Percentiles rank a stretch among this genome's conserved stretches.
These are phyloP conservation scores for Adelges cooleyi DNA, from an alignment of 1,140 invertebrate species.

Conservation along the genomic window DNA sequence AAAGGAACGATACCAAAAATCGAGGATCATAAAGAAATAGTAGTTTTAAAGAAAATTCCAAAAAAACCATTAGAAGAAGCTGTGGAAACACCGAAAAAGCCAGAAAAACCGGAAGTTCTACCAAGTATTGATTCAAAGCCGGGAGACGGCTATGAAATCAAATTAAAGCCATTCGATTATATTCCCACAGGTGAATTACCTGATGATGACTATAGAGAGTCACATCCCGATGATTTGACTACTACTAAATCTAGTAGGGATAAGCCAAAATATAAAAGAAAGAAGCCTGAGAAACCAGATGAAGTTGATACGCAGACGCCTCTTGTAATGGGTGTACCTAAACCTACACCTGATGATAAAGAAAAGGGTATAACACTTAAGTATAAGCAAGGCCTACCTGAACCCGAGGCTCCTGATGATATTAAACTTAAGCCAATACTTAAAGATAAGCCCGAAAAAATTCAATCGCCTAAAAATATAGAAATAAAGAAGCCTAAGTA, in stretches of 20 bases:
- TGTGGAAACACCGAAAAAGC: slow-evolving; percentile 33
- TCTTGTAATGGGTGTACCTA: slow-evolving; percentile 38
- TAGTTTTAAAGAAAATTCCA: slow-evolving; percentile 34
- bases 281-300: slow-evolving; percentile 31
- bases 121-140: slow-evolving; percentile 31
- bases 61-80: slow-evolving; percentile 32
- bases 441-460: slow-evolving; percentile 3
- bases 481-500: too few relatives aligned
- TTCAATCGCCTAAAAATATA: too few relatives aligned
- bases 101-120: neutral
- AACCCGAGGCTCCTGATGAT: slow-evolving; percentile 35
- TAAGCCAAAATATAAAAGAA: slow-evolving; percentile 31
- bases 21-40: slow-evolving; percentile 34
- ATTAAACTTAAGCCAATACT: slow-evolving; percentile 33
- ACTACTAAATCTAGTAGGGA: slow-evolving; percentile 34
- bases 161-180: slow-evolving; percentile 33
- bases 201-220: slow-evolving; percentile 27
- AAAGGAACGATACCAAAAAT: slow-evolving; percentile 28
- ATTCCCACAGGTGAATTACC: slow-evolving; percentile 33
- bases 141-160: slow-evolving; percentile 34
- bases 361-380: slow-evolving; percentile 40
- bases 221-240: slow-evolving; percentile 31
- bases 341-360: slow-evolving; percentile 36
- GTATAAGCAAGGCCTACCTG: slow-evolving; percentile 38
- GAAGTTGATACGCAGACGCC: slow-evolving; percentile 39